Conservation (phyloP, 2,797 vertebrate genomes). For the Luscinia luscinia region DNA sequence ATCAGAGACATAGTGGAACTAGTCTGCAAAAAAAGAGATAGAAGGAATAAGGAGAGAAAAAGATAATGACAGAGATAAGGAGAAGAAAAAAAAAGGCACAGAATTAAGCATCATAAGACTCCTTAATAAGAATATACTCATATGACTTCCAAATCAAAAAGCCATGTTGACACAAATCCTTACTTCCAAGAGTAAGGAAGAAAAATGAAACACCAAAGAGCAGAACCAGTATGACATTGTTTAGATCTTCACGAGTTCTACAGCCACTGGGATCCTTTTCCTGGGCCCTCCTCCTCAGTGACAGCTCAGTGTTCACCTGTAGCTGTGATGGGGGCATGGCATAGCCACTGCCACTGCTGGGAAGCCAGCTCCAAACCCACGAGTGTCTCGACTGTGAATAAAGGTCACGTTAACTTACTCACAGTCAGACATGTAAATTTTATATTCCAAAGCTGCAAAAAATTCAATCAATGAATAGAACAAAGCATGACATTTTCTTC, state of each 20-base stretch:
- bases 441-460: constrained; percentile 14
- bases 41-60: constrained; percentile 50
- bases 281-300: neutral
- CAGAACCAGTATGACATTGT: neutral
- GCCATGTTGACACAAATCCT: neutral
- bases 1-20: constrained; percentile 84
- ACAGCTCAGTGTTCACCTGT: neutral
- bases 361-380: neutral
- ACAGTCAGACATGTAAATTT: neutral
- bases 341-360: neutral
- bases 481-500: constrained; percentile 37
- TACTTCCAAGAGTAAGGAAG: neutral
- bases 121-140: too few relatives aligned
- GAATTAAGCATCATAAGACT: neutral
- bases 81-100: neutral
- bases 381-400: neutral
- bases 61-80: constrained; percentile 18
- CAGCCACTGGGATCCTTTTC: neutral
- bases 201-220: neutral
- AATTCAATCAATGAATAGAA: neutral
- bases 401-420: neutral
- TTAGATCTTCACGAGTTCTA: neutral
- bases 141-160: neutral
- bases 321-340: neutral
- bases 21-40: constrained; percentile 81